Percentiles rank a stretch among this genome's conserved stretches.
These are phyloP conservation scores for Paramormyrops hopkinsi DNA, from an alignment of 2,797 vertebrate species.

Conservation along the genomic window DNA sequence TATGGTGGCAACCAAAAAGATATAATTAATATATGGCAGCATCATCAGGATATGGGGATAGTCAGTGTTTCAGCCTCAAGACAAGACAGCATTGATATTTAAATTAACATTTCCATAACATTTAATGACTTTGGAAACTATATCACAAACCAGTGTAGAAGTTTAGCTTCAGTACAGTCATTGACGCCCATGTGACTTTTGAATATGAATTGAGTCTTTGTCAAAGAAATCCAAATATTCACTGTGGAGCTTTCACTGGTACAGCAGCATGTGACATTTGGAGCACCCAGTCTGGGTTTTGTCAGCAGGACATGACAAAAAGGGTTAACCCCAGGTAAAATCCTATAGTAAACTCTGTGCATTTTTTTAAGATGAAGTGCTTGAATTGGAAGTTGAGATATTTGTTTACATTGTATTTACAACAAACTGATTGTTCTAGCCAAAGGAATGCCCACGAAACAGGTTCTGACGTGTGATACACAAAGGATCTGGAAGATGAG, in stretches of 20 bases:
- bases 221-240: neutral
- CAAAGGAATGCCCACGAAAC: neutral
- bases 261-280: neutral
- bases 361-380: neutral
- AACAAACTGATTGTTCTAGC: neutral
- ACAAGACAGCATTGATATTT: neutral
- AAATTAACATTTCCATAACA: neutral
- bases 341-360: neutral
- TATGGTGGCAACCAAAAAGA: neutral
- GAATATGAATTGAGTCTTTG: neutral
- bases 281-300: neutral
- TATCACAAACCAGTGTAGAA: neutral
- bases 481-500: neutral
- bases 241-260: neutral
- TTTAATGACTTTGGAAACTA: neutral
- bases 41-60: neutral
- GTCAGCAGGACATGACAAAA: neutral
- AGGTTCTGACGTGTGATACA: neutral
- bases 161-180: neutral
- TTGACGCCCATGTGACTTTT: neutral
- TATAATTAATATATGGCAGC: neutral
- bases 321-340: neutral
- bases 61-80: neutral
- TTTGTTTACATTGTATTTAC: neutral
- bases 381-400: neutral